Evolutionary conservation across 2,888 invertebrate genomes (phyloP), one percentile per base, ranked within the genome.

Genomic region (Margaritifera margaritifera): DNA sequence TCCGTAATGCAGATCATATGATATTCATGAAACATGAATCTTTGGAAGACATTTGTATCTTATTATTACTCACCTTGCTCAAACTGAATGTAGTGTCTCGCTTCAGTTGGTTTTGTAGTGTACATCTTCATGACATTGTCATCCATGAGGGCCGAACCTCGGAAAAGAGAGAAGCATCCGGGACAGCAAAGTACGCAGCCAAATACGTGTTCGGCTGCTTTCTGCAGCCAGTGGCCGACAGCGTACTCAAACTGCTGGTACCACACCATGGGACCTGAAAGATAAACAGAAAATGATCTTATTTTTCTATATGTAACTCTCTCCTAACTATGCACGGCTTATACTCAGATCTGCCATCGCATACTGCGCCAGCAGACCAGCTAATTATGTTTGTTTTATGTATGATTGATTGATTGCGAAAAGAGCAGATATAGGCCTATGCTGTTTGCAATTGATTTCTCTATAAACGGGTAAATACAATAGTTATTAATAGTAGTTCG

Each of bases 191-290:
- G 93, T 4, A 97, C 96, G 91, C 99, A 99, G 63, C 99, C 99
- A 88, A 99, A 98, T 94, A 99, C 98, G 90, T 99, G 99, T 90
- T 99, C 99, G 1, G 99, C 98, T 54, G 99, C 98, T 91, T 99
- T 99, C 92, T 99, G 99, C 86, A 99, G 94, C 99, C 99, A 99
- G 94, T 99, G 99, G 86, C 99, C 99, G 87, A 99, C 97, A 59
- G 99, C 99, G 90, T 99, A 99, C 91, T 99, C 99, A 91, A 99
- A 99, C 92, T 96, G 94, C 90, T 99, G 99, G 90, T 99, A 99
- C 98, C 99, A 99, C 69, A 97, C 97, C 98, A 99, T 98, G 0
- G 97, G 96, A 69, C 98, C 96, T 92, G 78, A 6, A 62, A 64
- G 27, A 64, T n/a, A 60, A 15, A 51, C 62, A 61, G 42, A 31